phyloP scores from a whole-genome alignment of 2,113 vertebrate genomes.

The Gymnarchus niloticus region DNA sequence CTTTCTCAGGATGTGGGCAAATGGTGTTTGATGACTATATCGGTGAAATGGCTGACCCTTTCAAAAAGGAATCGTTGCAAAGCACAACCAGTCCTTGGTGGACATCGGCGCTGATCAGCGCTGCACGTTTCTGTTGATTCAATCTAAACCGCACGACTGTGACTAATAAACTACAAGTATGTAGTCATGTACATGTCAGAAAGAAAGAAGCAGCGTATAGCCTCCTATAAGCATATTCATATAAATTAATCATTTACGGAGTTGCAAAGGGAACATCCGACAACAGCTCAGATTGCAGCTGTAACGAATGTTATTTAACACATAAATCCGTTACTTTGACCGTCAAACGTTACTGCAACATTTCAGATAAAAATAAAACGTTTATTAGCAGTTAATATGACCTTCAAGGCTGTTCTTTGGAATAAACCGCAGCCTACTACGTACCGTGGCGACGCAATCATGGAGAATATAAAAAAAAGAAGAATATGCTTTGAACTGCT shows the following conservation, averaged over 20 bases:
- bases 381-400: neutral
- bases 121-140: neutral
- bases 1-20: neutral
- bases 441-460: neutral
- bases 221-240: neutral
- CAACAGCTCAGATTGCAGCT: neutral
- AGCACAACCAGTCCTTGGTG: slow-evolving; percentile 32
- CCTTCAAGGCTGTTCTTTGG: neutral
- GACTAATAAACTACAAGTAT: neutral
- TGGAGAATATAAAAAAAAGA: neutral
- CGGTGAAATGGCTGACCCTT: slow-evolving; percentile 41
- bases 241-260: neutral
- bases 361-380: neutral
- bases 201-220: neutral
- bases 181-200: neutral
- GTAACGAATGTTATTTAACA: neutral
- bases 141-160: neutral
- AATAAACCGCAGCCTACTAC: neutral
- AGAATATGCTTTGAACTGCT: neutral
- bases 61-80: slow-evolving; percentile 32
- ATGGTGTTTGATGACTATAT: slow-evolving; percentile 26
- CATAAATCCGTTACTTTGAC: neutral
- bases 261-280: neutral
- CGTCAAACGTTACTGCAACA: neutral
- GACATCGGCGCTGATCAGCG: slow-evolving; percentile 23